phyloP scores from a whole-genome alignment of 2,797 vertebrate genomes.

The Luscinia luscinia region DNA sequence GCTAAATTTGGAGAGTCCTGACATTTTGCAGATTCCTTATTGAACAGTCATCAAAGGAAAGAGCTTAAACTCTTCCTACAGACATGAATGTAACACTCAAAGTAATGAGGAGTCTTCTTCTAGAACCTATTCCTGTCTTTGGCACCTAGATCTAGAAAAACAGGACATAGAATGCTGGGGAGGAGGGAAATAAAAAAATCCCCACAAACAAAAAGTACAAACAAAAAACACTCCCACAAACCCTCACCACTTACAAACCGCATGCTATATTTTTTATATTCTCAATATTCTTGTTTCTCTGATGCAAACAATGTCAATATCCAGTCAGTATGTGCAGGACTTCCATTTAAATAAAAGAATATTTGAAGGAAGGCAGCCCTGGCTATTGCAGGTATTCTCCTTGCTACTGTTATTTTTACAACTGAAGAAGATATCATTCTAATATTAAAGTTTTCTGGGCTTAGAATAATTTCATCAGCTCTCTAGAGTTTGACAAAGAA shows the following conservation, averaged over 20 bases:
- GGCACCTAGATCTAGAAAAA: neutral
- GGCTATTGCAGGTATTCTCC: neutral
- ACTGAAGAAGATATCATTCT: neutral
- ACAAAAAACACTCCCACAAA: accelerated
- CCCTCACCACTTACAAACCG: neutral
- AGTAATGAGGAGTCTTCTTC: neutral
- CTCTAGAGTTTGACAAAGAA: neutral
- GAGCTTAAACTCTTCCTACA: neutral
- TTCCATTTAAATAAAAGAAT: neutral
- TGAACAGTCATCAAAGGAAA: neutral
- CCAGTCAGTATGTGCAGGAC: neutral
- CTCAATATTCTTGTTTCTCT: neutral
- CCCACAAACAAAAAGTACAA: neutral
- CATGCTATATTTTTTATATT: neutral
- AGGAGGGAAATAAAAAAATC: neutral
- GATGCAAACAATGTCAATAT: neutral
- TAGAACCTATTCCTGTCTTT: neutral
- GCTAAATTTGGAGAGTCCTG: neutral
- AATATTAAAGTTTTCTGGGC: neutral
- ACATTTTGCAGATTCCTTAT: neutral
- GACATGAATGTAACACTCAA: neutral
- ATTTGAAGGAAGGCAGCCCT: neutral
- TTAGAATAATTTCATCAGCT: neutral
- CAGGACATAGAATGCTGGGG: neutral
- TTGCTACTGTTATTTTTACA: neutral